Evolutionary conservation across 2,888 invertebrate genomes (phyloP).

Genomic region (Drosophila paranaensis): DNA sequence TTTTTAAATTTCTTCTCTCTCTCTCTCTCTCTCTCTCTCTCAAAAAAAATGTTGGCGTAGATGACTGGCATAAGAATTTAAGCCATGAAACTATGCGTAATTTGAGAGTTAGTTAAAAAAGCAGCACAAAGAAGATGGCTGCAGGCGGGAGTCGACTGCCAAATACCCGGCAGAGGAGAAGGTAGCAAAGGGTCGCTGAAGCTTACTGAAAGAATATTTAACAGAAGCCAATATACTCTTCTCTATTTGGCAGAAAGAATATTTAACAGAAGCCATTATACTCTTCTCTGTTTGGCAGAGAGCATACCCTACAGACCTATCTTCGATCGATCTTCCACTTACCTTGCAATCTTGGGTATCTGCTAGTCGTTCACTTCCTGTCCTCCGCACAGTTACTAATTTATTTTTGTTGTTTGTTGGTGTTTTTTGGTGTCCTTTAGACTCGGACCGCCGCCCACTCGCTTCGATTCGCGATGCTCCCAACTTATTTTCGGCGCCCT

Average conservation of each 20-base stretch:
- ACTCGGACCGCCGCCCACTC: conserved; percentile 6
- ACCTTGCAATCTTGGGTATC: background rate
- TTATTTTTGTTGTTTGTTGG: background rate
- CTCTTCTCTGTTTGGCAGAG: no score
- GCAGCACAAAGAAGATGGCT: no score
- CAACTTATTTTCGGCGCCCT: conserved; percentile 16
- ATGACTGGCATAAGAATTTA: background rate
- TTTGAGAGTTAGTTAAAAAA: background rate
- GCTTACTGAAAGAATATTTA: no score
- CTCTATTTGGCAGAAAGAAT: no score
- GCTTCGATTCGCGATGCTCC: conserved; percentile 3
- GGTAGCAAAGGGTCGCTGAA: no score
- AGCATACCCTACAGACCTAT: no score
- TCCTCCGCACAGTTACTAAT: background rate
- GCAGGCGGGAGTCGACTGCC: background rate
- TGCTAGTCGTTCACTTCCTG: background rate
- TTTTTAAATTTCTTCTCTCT: background rate
- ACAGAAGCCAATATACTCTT: no score
- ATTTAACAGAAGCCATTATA: no score
- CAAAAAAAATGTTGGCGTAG: background rate
- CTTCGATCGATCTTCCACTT: background rate
- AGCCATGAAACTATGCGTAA: no score
- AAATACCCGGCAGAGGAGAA: background rate
- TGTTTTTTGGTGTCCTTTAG: background rate
- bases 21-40: no score